Evolutionary conservation across 92 coral and sea anemone species (phyloP).

Genomic region (Porites cylindrica): DNA sequence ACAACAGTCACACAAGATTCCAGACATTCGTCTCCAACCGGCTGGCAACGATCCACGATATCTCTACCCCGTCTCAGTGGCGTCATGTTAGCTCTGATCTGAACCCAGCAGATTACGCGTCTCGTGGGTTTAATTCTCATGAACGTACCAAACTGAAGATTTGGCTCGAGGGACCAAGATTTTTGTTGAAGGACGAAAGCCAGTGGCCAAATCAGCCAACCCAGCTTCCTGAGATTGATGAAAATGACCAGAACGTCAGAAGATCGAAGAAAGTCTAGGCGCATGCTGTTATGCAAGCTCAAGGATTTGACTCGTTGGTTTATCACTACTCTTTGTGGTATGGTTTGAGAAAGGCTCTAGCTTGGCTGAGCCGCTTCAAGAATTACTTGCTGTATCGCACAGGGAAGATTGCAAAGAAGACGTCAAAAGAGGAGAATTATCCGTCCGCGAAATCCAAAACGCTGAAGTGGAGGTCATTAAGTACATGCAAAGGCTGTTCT

Average conservation of each 20-base stretch:
- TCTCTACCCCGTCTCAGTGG: slow-evolving; percentile 49
- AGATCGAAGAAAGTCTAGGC: neutral
- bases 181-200: too few species aligned
- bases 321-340: slow-evolving; percentile 18
- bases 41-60: slow-evolving; percentile 53
- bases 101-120: too few species aligned
- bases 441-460: neutral
- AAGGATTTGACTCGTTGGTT: slow-evolving; percentile 15
- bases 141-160: too few species aligned
- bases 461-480: too few species aligned
- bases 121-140: too few species aligned
- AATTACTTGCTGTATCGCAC: too few species aligned
- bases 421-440: too few species aligned
- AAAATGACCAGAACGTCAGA: slow-evolving; percentile 16
- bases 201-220: slow-evolving; percentile 49
- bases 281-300: neutral
- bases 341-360: too few species aligned
- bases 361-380: too few species aligned
- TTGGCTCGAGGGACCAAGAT: too few species aligned
- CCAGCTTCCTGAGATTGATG: slow-evolving; percentile 5
- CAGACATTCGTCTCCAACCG: slow-evolving; percentile 68
- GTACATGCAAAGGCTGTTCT: too few species aligned
- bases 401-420: too few species aligned
- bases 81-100: slow-evolving; percentile 47
- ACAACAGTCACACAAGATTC: slow-evolving; percentile 43